Percentiles rank a stretch among this genome's conserved stretches.
Conservation (phyloP, 2,113 vertebrate genomes). For the Cynocephalus volans region DNA sequence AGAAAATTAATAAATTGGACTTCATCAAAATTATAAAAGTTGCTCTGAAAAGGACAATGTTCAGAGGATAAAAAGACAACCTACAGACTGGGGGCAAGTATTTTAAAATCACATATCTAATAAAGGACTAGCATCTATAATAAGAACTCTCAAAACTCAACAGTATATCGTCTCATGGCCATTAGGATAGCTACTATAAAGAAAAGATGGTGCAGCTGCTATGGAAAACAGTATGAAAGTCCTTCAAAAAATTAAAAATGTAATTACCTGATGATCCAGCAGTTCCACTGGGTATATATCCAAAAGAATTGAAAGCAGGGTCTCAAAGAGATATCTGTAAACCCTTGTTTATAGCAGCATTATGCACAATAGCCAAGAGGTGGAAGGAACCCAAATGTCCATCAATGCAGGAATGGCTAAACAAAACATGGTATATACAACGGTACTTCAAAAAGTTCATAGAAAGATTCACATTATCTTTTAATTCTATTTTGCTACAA, state of each 20-base stretch:
- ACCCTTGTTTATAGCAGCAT: not conserved
- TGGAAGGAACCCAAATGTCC: not conserved
- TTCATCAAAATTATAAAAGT: conserved; percentile 44
- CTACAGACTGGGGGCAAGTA: not conserved
- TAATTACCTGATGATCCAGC: not conserved
- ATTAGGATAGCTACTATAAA: not conserved
- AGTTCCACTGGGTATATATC: not conserved
- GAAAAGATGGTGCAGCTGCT: not conserved
- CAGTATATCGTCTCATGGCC: not conserved
- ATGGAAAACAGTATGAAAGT: not conserved
- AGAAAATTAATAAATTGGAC: not conserved
- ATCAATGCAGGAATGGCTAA: not conserved
- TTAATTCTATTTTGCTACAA: too few relatives aligned
- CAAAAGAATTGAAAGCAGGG: not conserved
- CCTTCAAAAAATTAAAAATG: conserved; percentile 1
- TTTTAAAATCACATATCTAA: conserved; percentile 4
- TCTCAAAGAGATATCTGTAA: not conserved
- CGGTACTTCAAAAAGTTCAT: too few relatives aligned
- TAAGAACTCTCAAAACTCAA: conserved; percentile 52
- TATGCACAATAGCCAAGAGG: not conserved
- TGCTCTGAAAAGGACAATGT: not conserved
- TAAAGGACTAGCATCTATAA: not conserved
- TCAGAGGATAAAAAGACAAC: conserved; percentile 20
- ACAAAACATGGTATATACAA: not conserved
- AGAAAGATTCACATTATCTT: too few relatives aligned